Evolutionary conservation across 2,888 invertebrate species (phyloP).

Genomic region (Oegoconia quadripuncta): DNA sequence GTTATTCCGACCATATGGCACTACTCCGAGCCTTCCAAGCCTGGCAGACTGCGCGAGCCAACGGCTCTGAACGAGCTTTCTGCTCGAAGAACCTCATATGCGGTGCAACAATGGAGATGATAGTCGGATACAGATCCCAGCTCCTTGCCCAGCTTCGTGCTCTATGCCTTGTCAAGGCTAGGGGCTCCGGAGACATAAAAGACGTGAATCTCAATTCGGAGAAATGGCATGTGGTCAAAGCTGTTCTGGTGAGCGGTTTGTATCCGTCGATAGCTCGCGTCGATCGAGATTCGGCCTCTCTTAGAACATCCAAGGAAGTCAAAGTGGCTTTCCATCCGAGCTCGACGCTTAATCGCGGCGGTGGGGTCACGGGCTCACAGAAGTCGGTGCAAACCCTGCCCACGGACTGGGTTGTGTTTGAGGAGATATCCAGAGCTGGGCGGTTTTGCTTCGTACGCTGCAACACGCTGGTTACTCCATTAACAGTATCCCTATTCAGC

Average conservation of each 20-base stretch:
- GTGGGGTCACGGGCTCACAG: slow-evolving; percentile 48
- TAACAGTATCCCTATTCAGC: slow-evolving; percentile 89
- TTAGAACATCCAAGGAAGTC: slow-evolving; percentile 82
- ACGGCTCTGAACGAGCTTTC: slow-evolving; percentile 83
- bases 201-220: slow-evolving; percentile 91
- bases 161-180: slow-evolving; percentile 84
- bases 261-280: slow-evolving; percentile 93
- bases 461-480: slow-evolving; percentile 88
- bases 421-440: slow-evolving; percentile 88
- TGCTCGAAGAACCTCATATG: slow-evolving; percentile 89
- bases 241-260: slow-evolving; percentile 91
- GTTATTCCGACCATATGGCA: slow-evolving; percentile 94
- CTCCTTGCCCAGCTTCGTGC: slow-evolving; percentile 89
- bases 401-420: slow-evolving; percentile 92
- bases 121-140: slow-evolving; percentile 90
- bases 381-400: slow-evolving; percentile 73
- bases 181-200: slow-evolving; percentile 75
- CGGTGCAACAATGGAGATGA: slow-evolving; percentile 92
- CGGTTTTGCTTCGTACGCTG: slow-evolving; percentile 86
- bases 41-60: slow-evolving; percentile 81
- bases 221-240: slow-evolving; percentile 95
- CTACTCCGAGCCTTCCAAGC: slow-evolving; percentile 86
- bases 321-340: slow-evolving; percentile 76
- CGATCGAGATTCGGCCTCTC: slow-evolving; percentile 79
- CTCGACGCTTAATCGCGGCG: slow-evolving; percentile 82